These are phyloP conservation scores for Probaryconus sp. DNA, from an alignment of 1,140 invertebrate genomes.

Conservation along the genomic window DNA sequence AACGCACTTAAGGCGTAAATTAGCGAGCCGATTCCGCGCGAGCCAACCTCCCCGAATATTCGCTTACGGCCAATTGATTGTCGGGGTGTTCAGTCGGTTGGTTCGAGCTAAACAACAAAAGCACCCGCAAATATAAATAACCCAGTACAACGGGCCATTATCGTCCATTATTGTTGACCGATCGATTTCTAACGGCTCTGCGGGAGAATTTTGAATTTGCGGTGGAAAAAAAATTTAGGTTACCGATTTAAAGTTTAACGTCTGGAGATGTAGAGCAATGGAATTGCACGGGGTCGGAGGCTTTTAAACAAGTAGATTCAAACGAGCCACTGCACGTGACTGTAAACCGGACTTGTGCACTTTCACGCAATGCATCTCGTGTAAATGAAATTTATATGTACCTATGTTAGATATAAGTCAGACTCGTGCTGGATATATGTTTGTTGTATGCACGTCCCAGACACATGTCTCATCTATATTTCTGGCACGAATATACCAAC, in stretches of 20 bases:
- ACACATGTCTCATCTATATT: too few species aligned
- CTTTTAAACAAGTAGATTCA: slow-evolving; percentile 24
- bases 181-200: slow-evolving; percentile 15
- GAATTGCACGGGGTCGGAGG: too few species aligned
- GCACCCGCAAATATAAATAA: slow-evolving; percentile 45
- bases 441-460: too few species aligned
- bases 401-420: too few species aligned
- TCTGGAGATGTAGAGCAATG: too few species aligned
- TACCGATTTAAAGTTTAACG: not conserved
- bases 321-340: too few species aligned
- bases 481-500: too few species aligned
- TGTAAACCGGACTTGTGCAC: too few species aligned
- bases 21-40: slow-evolving; percentile 28
- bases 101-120: slow-evolving; percentile 22
- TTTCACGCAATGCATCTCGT: too few species aligned
- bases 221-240: not conserved
- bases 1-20: slow-evolving; percentile 62
- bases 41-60: slow-evolving; percentile 11
- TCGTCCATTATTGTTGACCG: slow-evolving; percentile 2
- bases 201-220: slow-evolving; percentile 6
- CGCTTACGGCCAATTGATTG: slow-evolving; percentile 28
- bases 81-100: slow-evolving; percentile 3
- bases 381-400: too few species aligned
- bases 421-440: too few species aligned
- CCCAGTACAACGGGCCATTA: slow-evolving; percentile 30